These are phyloP conservation scores for Corythornis vintsioides DNA, from an alignment of 2,113 vertebrate genomes.

Conservation along the genomic window DNA sequence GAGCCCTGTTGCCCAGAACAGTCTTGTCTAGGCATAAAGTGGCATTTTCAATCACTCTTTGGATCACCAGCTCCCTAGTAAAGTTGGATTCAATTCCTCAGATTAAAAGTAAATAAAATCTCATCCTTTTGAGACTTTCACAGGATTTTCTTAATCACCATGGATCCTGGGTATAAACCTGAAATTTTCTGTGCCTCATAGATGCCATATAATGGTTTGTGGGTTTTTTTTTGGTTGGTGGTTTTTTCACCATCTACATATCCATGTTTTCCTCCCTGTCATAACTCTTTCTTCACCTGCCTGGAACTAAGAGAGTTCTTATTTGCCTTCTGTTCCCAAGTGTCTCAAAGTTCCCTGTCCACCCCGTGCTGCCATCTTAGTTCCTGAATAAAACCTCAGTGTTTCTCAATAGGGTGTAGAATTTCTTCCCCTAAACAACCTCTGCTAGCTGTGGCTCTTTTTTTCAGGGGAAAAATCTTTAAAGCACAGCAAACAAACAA, in stretches of 20 bases:
- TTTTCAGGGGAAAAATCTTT: background rate
- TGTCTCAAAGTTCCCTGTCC: constrained; percentile 28
- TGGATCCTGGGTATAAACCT: background rate
- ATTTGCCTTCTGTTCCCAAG: constrained; percentile 40
- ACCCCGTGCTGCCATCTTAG: background rate
- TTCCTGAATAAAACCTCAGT: constrained; percentile 53
- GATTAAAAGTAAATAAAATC: background rate
- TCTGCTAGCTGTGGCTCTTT: background rate
- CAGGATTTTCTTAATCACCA: background rate
- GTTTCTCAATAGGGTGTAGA: constrained; percentile 48
- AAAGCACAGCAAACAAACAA: background rate
- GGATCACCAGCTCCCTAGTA: background rate
- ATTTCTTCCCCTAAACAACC: constrained; percentile 38
- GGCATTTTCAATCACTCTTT: background rate
- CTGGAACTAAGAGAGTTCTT: constrained; percentile 37
- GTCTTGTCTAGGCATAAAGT: background rate
- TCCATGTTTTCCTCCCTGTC: background rate
- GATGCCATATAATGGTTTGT: background rate
- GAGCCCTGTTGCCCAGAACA: background rate
- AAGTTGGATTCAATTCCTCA: background rate
- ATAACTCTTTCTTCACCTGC: constrained; percentile 30
- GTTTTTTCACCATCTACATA: background rate
- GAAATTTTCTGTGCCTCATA: background rate
- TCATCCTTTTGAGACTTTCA: background rate
- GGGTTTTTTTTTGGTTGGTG: too few species aligned